Conservation (phyloP, 1,140 invertebrate genomes). For the Nephila pilipes region DNA sequence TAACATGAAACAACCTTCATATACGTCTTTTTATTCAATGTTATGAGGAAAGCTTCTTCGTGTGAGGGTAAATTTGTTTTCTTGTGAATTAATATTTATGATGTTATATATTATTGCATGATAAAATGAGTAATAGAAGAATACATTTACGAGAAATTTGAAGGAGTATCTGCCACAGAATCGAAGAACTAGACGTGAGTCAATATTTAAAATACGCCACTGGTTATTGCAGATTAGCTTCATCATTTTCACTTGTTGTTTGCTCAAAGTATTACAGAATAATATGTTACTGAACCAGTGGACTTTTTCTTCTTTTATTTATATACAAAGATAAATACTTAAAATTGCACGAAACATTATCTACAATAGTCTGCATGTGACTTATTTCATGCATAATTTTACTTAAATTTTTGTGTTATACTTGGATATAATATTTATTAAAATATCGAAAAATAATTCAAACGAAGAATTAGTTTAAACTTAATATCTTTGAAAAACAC, state of each 20-base stretch:
- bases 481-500: too few species aligned
- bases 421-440: too few species aligned
- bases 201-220: background rate
- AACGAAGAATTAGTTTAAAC: too few species aligned
- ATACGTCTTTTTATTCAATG: background rate
- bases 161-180: background rate
- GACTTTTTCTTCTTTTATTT: too few species aligned
- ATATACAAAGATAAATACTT: too few species aligned
- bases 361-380: too few species aligned
- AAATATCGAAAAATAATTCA: too few species aligned
- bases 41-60: background rate
- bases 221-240: background rate
- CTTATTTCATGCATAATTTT: too few species aligned
- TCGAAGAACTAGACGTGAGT: background rate
- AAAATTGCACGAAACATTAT: too few species aligned
- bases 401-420: too few species aligned
- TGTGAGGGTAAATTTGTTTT: conserved; percentile 38
- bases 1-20: conserved; percentile 5
- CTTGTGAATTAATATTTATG: conserved; percentile 61
- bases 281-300: too few species aligned
- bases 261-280: background rate
- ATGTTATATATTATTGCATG: background rate
- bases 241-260: background rate
- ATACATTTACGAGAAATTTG: background rate
- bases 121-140: conserved; percentile 24